phyloP scores from a whole-genome alignment of 92 coral and sea anemone genomes.

The Isaurus tuberculatus region DNA sequence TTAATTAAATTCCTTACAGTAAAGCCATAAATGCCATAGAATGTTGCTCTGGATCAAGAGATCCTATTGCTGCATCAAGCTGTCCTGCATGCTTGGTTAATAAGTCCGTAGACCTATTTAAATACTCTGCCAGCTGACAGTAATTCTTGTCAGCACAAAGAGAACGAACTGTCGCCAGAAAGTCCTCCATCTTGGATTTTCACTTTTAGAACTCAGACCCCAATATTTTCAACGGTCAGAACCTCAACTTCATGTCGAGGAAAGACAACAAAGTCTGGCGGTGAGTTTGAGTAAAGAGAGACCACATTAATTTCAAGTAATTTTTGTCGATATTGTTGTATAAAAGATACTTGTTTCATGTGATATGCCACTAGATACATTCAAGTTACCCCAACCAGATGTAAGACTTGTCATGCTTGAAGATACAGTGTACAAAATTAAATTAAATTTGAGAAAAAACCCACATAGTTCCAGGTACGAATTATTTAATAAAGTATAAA shows the following conservation, averaged over 20 bases:
- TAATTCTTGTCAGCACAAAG: constrained; percentile 95
- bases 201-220: constrained; percentile 31
- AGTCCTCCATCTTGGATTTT: constrained; percentile 95
- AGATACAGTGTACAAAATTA: constrained; percentile 82
- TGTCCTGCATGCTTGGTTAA: constrained; percentile 88
- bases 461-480: constrained; percentile 33
- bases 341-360: background rate
- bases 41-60: constrained; percentile 98
- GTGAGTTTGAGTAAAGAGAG: constrained; percentile 21
- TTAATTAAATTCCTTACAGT: constrained; percentile 63
- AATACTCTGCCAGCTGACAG: constrained; percentile 85
- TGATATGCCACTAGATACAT: constrained; percentile 76
- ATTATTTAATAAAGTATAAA: too few species aligned
- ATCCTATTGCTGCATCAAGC: constrained; percentile 92
- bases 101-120: constrained; percentile 89
- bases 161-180: constrained; percentile 89
- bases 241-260: constrained; percentile 24
- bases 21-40: constrained; percentile 96
- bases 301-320: too few species aligned
- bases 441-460: constrained; percentile 68
- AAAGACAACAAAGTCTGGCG: constrained; percentile 43
- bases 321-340: background rate
- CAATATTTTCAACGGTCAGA: background rate
- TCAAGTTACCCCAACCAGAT: constrained; percentile 82
- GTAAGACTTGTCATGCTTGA: constrained; percentile 73